Evolutionary conservation across 2,113 vertebrate species (phyloP).

Genomic region (Tursiops truncatus): DNA sequence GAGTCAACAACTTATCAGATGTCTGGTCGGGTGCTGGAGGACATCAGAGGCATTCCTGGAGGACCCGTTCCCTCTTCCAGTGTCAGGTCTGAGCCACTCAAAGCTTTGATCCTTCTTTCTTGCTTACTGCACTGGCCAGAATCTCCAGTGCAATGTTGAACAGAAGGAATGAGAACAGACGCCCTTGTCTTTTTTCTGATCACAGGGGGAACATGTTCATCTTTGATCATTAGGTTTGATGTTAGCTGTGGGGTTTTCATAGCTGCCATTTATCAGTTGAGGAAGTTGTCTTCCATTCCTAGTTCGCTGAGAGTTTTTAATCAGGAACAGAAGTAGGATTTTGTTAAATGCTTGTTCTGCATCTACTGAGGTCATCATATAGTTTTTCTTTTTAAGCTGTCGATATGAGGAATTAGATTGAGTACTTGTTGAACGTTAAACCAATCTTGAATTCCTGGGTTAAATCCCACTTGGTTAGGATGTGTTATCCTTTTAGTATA

Average conservation of each 20-base stretch:
- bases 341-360: background rate
- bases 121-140: background rate
- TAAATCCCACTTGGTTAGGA: background rate
- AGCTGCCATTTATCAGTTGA: background rate
- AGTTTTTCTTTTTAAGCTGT: background rate
- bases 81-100: background rate
- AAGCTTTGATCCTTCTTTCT: background rate
- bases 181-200: background rate
- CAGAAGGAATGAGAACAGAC: background rate
- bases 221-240: background rate
- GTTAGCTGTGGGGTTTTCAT: background rate
- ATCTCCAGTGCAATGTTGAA: background rate
- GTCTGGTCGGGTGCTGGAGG: background rate
- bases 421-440: background rate
- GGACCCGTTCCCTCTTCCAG: background rate
- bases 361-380: background rate
- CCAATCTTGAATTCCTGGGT: constrained; percentile 27
- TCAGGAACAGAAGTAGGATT: background rate
- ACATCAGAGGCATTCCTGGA: background rate
- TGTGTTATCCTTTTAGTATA: background rate
- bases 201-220: background rate
- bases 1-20: background rate
- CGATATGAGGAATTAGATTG: background rate
- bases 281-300: background rate
- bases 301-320: background rate